Base-by-base conservation (phyloP, 2,888 invertebrate species). In the Caenorhabditis parvicauda region DNA sequence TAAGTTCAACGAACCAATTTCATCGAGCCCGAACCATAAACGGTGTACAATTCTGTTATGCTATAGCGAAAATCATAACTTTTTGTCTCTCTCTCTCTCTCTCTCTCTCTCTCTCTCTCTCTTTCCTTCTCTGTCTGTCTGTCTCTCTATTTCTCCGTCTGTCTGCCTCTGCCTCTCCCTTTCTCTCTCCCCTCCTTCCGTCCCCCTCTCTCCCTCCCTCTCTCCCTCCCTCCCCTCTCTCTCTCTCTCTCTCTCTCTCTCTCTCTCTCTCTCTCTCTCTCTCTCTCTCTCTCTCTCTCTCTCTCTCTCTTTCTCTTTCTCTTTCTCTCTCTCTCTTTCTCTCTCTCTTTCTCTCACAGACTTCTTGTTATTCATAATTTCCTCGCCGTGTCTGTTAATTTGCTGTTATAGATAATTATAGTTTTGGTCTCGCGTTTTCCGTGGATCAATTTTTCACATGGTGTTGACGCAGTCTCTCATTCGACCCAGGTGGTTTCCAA, bases 141-240 rank as follows among this genome's bases (percentile, higher is more conserved):
- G 48, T 48, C 54, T 48, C 47, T 54, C 48, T 54, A 42, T 54
- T 47, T 45, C 50, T 53, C 35, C 32, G 38, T 45, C 38, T 35
- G 29, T 32, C 45, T 22, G 32, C 47, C 38, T 25, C 32, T 43
- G 39, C 41, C 25, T n/a, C 53, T 41, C 42, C 45, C 27, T 32
- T 46, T 32, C 37, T 27, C 32, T 25, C 21, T 25, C 19, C 2
- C 44, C 2, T 19, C 52, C 24, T 12, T 9, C 28, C 24, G 17
- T 22, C 14, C 9, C n/a, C 29, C 43, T 43, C 22, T 17, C 38
- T 42, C 42, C 37, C 47, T 7, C 24, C 24, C 21, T 27, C 38
- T 28, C 48, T 47, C 41, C 32, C 25, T 48, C 43, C 45, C 48
- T 21, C 29, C 41, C 38, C 41, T 41, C 39, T 51, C 49, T 53